Evolutionary conservation across 1,140 invertebrate genomes (phyloP).

Genomic region (Drosophila tropicalis): DNA sequence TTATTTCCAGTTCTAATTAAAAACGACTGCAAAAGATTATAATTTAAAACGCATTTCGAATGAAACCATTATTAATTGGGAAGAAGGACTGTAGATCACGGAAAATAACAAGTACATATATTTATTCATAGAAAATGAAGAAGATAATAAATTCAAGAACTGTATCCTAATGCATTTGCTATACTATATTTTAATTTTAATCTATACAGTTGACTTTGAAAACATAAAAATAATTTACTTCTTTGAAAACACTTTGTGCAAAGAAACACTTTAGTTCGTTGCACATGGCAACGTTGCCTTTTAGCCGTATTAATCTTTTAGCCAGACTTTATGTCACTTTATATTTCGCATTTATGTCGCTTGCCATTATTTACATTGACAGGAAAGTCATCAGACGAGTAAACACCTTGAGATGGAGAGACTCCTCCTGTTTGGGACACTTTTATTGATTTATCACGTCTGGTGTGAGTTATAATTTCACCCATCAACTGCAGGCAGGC

Average conservation of each 20-base stretch:
- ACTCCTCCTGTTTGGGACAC: conserved; percentile 47
- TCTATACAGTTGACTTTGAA: not conserved
- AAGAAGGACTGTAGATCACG: no score
- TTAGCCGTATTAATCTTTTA: conserved; percentile 50
- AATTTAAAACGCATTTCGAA: no score
- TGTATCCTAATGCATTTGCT: no score
- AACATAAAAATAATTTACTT: not conserved
- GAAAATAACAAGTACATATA: no score
- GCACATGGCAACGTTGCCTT: not conserved
- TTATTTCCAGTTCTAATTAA: no score
- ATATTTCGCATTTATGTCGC: conserved; percentile 51
- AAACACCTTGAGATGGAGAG: conserved; percentile 42
- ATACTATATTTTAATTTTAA: no score
- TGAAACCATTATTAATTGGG: no score
- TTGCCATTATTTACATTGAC: conserved; percentile 51
- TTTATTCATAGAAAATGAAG: no score
- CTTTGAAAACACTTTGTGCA: not conserved
- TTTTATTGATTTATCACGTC: conserved; percentile 75
- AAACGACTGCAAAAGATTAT: no score
- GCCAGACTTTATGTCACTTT: conserved; percentile 57
- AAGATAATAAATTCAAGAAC: no score
- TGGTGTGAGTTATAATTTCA: conserved; percentile 63
- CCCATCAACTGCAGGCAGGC: conserved; percentile 50
- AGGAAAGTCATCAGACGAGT: conserved; percentile 48
- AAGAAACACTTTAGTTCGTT: not conserved